Conservation (phyloP, 2,797 vertebrate genomes). For the Gila robusta region DNA sequence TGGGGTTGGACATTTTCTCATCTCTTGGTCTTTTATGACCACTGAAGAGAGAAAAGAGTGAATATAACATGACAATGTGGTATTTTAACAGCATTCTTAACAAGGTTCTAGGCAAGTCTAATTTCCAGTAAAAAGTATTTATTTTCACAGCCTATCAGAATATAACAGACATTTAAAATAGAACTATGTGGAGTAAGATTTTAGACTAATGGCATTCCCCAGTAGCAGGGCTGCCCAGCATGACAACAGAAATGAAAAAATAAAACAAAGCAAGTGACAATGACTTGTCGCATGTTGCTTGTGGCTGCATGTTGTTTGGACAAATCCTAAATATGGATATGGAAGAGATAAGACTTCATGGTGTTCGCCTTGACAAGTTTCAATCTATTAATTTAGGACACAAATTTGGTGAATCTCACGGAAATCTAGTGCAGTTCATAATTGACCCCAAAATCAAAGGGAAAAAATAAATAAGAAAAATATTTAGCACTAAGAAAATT, state of each 20-base stretch:
- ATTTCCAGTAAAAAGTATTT: background rate
- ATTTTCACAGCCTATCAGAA: background rate
- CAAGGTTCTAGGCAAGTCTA: background rate
- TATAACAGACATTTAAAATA: background rate
- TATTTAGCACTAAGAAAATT: background rate
- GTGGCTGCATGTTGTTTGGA: background rate
- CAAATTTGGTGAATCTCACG: background rate
- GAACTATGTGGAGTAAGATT: background rate
- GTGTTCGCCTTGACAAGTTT: background rate
- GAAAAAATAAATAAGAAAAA: background rate
- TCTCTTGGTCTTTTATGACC: constrained; percentile 89
- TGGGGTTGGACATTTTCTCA: constrained; percentile 87
- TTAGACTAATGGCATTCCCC: background rate
- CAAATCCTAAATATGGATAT: background rate
- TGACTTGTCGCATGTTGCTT: too few relatives aligned
- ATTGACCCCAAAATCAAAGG: background rate
- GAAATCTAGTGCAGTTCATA: background rate
- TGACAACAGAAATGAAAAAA: background rate
- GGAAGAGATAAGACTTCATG: background rate
- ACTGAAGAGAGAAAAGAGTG: constrained; percentile 56
- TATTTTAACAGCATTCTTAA: background rate
- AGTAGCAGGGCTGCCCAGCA: background rate
- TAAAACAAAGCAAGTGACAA: background rate
- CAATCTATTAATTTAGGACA: background rate
- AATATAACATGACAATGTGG: background rate